These are phyloP conservation scores for Heliconius ismenius DNA, from an alignment of 2,888 invertebrate species.

Conservation along the genomic window DNA sequence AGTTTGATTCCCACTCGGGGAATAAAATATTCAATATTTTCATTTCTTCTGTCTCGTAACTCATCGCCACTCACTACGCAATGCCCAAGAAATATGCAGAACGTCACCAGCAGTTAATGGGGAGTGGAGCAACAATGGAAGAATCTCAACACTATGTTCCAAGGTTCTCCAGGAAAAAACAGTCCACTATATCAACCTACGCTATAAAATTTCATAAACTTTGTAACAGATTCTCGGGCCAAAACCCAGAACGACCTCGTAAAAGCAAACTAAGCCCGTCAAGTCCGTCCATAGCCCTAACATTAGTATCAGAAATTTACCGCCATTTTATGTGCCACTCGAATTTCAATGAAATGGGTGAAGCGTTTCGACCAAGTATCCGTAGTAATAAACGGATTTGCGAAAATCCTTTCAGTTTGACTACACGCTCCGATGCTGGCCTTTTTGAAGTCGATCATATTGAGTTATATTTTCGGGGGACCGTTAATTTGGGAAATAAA, in stretches of 20 bases:
- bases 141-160: neutral
- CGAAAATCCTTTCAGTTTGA: slow-evolving; percentile 57
- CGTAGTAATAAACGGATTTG: slow-evolving; percentile 57
- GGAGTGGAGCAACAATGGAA: too few species aligned
- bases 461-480: slow-evolving; percentile 43
- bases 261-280: slow-evolving; percentile 60
- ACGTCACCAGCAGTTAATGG: neutral
- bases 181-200: slow-evolving; percentile 27
- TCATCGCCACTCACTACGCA: too few species aligned
- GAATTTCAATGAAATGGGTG: slow-evolving; percentile 67
- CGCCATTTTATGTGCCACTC: slow-evolving; percentile 65
- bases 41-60: too few species aligned
- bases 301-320: slow-evolving; percentile 69
- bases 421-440: slow-evolving; percentile 51
- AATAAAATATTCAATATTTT: too few species aligned
- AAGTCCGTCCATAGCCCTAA: slow-evolving; percentile 53
- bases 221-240: slow-evolving; percentile 43
- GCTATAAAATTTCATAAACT: slow-evolving; percentile 39
- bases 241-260: slow-evolving; percentile 53
- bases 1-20: too few species aligned
- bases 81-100: neutral
- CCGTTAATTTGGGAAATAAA: slow-evolving; percentile 39
- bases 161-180: neutral
- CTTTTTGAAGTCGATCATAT: slow-evolving; percentile 50
- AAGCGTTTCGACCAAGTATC: slow-evolving; percentile 41